Conservation (phyloP, 2,888 invertebrate genomes). For the Trisateles emortualis region DNA sequence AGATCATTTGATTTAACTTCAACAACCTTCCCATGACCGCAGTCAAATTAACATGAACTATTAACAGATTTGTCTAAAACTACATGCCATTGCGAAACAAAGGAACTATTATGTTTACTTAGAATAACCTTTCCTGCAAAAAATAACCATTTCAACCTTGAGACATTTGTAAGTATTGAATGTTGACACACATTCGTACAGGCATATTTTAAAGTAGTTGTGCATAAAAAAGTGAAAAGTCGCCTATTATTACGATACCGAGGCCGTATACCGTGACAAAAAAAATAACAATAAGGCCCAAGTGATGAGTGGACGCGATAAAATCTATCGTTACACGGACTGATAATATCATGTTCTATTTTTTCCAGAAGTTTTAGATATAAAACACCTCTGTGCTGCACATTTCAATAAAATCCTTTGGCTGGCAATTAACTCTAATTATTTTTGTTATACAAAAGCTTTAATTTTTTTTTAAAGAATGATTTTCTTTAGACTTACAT, state of each 20-base stretch:
- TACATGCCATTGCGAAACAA: constrained; percentile 28
- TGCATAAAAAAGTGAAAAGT: constrained; percentile 67
- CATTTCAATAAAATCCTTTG: background rate
- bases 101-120: constrained; percentile 25
- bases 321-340: constrained; percentile 1
- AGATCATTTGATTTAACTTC: constrained; percentile 15
- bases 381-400: background rate
- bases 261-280: constrained; percentile 62
- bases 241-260: constrained; percentile 54
- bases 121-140: constrained; percentile 35
- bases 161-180: constrained; percentile 47
- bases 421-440: background rate
- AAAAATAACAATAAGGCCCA: constrained; percentile 37
- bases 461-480: no score
- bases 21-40: constrained; percentile 32
- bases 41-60: constrained; percentile 14
- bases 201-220: constrained; percentile 58
- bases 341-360: background rate
- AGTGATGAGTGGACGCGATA: constrained; percentile 37
- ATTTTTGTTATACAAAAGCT: no score
- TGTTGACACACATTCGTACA: constrained; percentile 41
- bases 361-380: background rate
- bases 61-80: constrained; percentile 17
- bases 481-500: no score
- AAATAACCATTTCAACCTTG: constrained; percentile 45